Evolutionary conservation across 2,113 vertebrate species (phyloP).

Genomic region (Rousettus leschenaultii): DNA sequence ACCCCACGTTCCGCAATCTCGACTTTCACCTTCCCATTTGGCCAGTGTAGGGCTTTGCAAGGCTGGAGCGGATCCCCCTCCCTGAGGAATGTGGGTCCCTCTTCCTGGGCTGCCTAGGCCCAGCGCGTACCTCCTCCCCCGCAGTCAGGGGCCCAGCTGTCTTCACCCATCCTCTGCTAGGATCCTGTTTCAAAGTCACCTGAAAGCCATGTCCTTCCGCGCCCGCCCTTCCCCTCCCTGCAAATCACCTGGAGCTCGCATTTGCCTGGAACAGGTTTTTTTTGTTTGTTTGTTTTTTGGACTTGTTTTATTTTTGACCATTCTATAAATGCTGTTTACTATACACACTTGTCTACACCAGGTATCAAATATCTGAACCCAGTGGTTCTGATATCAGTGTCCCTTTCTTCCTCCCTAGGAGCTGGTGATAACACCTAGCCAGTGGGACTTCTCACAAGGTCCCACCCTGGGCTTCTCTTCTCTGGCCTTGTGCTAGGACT

Average conservation of each 20-base stretch:
- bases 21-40: not conserved
- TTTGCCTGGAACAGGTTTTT: not conserved
- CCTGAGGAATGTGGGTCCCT: conserved; percentile 30
- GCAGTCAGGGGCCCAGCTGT: not conserved
- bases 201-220: conserved; percentile 70
- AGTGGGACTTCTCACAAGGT: not conserved
- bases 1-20: not conserved
- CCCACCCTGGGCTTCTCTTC: not conserved
- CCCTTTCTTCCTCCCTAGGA: not conserved
- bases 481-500: not conserved
- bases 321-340: not conserved
- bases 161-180: not conserved
- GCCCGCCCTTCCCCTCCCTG: not conserved
- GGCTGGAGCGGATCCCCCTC: not conserved
- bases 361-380: not conserved
- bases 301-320: not conserved
- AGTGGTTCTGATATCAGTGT: not conserved
- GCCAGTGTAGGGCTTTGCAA: not conserved
- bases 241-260: conserved; percentile 28
- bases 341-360: not conserved
- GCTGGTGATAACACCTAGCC: too few species aligned
- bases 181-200: conserved; percentile 75
- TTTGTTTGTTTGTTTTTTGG: not conserved
- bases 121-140: not conserved
- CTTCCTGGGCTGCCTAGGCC: not conserved